These are phyloP conservation scores for Notocelia uddmanniana DNA, from an alignment of 2,888 invertebrate species.

Conservation along the genomic window DNA sequence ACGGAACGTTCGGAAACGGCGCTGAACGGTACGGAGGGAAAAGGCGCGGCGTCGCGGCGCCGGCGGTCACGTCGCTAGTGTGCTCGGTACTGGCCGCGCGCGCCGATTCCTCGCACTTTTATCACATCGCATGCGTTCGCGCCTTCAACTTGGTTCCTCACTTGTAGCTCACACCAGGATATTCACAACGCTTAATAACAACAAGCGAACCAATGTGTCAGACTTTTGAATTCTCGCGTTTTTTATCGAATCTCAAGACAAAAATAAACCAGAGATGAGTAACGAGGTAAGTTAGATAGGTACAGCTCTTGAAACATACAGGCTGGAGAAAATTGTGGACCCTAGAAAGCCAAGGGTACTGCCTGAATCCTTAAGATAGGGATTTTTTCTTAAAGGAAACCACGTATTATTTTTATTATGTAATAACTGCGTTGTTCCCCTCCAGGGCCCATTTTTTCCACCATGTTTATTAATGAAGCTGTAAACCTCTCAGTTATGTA, in stretches of 20 bases:
- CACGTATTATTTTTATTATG: too few relatives aligned
- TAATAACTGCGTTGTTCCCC: too few relatives aligned
- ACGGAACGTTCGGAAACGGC: constrained; percentile 26
- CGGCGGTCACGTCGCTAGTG: constrained; percentile 71
- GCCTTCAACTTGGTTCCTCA: constrained; percentile 80
- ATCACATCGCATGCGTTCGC: constrained; percentile 76
- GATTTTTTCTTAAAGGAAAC: too few relatives aligned
- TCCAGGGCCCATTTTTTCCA: too few relatives aligned
- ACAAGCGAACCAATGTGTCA: background rate
- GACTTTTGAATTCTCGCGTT: background rate
- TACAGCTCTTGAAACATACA: too few relatives aligned
- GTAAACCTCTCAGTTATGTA: too few relatives aligned
- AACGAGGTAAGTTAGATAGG: too few relatives aligned
- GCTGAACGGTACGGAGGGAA: constrained; percentile 47
- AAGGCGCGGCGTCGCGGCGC: constrained; percentile 61
- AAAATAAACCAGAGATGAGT: too few relatives aligned
- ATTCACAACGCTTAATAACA: background rate
- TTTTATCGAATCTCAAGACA: background rate
- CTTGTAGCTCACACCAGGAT: background rate
- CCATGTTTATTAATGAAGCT: too few relatives aligned
- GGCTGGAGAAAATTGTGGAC: too few relatives aligned
- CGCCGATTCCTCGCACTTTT: constrained; percentile 74
- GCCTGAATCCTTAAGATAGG: too few relatives aligned
- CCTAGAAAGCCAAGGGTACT: too few relatives aligned
- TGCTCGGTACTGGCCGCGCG: constrained; percentile 78